Base-by-base conservation (phyloP, 2,888 invertebrate genomes). In the Caenorhabditis imperialis region DNA sequence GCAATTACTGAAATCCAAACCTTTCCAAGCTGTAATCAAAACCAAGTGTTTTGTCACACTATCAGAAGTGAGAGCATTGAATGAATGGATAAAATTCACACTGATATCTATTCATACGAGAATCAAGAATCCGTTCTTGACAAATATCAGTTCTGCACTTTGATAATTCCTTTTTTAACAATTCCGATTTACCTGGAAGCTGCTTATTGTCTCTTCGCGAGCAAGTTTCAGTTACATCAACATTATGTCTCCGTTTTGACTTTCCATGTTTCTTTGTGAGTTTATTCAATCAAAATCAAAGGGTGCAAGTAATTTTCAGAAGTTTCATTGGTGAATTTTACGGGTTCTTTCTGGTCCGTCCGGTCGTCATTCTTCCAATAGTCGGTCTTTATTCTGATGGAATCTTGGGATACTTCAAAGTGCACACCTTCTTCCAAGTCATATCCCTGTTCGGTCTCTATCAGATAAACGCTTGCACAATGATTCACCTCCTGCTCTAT, bases 291-390 rank as follows among this genome's bases (percentile, higher is more conserved):
- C 27, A 3, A 20, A 8, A 5, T 47, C 18, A 8, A 14, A n/a
- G n/a, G 30, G 4, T 51, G 18, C n/a, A 12, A 27, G 20, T 20
- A 12, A 5, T 8, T 20, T 69, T 48, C 48, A 70, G 70, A 47
- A 47, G 40, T 18, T 18, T 70, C 7, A 33, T 61, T 18, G 53
- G 53, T 8, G 70, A 70, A 10, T 5, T 47, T 7, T 70, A 42
- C n/a, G 70, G 70, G 7, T 61, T 70, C 30, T 47, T 48, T 27
- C 40, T 70, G n/a, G 40, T 70, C 33, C 53, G 70, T n/a, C 70
- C 70, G 12, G 61, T 70, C 25, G 70, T 70, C 4, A 35, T 70
- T 3, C 70, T 70, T 6, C 70, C 70, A 14, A 61, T 61, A 10
- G 60, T 70, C 25, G 70, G 70, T 8, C 16, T 70, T 4, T 61